Conservation (phyloP, 1,140 invertebrate genomes). For the Homarus americanus region DNA sequence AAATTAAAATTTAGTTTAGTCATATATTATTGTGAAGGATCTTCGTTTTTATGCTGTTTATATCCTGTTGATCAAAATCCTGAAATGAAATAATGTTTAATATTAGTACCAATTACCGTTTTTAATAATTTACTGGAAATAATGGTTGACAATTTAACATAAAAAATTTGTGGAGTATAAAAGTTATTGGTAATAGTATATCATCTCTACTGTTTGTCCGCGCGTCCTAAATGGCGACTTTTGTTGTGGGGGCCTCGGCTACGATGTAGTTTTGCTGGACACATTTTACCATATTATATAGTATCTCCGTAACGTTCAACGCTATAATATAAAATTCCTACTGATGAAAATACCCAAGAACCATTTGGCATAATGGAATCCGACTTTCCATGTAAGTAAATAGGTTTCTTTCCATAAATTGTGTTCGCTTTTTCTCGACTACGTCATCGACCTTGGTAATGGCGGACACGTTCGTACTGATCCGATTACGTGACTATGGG, state of each 20-base stretch:
- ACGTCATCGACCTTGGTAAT: constrained; percentile 56
- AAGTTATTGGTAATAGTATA: not conserved
- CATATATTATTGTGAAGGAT: too few relatives aligned
- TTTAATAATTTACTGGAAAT: too few relatives aligned
- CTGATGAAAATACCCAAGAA: constrained; percentile 15
- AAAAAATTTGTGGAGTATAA: not conserved
- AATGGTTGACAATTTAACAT: not conserved
- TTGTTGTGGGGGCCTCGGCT: constrained; percentile 61
- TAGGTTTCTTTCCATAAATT: not conserved
- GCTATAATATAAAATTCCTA: not conserved
- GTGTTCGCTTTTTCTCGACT: constrained; percentile 34
- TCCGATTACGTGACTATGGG: constrained; percentile 58
- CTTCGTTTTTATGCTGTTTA: too few relatives aligned
- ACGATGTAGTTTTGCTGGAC: constrained; percentile 58
- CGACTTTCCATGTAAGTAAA: constrained; percentile 58
- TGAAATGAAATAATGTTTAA: too few relatives aligned
- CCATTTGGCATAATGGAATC: constrained; percentile 45
- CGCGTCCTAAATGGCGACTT: constrained; percentile 70
- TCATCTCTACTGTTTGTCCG: constrained; percentile 31
- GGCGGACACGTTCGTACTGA: constrained; percentile 59
- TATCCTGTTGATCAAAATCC: too few relatives aligned
- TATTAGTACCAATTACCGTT: too few relatives aligned
- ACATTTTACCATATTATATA: not conserved
- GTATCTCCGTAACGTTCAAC: constrained; percentile 13
- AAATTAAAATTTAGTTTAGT: too few relatives aligned